A percentile compares a stretch with the other conserved stretches of the same genome.
Evolutionary conservation across 2,888 invertebrate species (phyloP).

Genomic region (Halocaridina rubra): DNA sequence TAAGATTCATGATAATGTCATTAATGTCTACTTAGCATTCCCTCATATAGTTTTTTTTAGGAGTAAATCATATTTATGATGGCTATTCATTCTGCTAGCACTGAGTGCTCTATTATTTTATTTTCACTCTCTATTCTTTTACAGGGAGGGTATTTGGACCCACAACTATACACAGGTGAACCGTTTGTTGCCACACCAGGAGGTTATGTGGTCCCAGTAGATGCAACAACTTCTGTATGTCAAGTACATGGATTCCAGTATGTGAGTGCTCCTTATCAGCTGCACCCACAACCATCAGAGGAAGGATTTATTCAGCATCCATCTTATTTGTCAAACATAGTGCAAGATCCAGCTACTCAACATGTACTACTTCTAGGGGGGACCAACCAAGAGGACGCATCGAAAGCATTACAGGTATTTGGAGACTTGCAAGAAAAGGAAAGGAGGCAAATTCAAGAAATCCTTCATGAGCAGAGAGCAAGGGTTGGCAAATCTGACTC

Average conservation of each 20-base stretch:
- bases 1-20: too few species aligned
- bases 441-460: slow-evolving; percentile 55
- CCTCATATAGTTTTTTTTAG: too few species aligned
- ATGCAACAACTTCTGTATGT: slow-evolving; percentile 45
- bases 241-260: slow-evolving; percentile 52
- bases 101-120: too few species aligned
- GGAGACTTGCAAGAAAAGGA: slow-evolving; percentile 55
- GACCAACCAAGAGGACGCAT: slow-evolving; percentile 14
- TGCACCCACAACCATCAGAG: slow-evolving; percentile 43
- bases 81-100: too few species aligned
- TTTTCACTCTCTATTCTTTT: background rate
- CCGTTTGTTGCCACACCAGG: slow-evolving; percentile 61
- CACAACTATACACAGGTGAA: slow-evolving; percentile 62
- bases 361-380: slow-evolving; percentile 2
- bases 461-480: slow-evolving; percentile 29
- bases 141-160: slow-evolving; percentile 56
- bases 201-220: slow-evolving; percentile 57
- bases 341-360: slow-evolving; percentile 11
- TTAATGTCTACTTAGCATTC: too few species aligned
- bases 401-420: slow-evolving; percentile 38
- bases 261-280: slow-evolving; percentile 32
- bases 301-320: slow-evolving; percentile 59
- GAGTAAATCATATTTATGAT: too few species aligned
- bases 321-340: slow-evolving; percentile 47
- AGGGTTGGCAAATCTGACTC: slow-evolving; percentile 39